Evolutionary conservation across 1,140 invertebrate genomes (phyloP).

Genomic region (Acromyrmex echinatior): DNA sequence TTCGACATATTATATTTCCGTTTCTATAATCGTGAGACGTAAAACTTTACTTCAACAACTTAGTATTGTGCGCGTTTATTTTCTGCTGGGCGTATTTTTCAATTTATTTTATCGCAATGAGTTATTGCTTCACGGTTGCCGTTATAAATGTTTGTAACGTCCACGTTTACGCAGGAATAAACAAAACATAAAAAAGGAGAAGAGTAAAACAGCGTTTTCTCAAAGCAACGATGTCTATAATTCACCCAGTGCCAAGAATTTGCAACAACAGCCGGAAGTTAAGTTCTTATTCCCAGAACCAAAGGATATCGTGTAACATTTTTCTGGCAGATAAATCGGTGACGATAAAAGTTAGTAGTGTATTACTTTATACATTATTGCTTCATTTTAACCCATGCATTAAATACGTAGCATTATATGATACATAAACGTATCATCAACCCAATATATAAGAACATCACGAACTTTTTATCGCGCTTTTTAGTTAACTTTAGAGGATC

Average conservation of each 20-base stretch:
- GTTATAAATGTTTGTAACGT: conserved; percentile 20
- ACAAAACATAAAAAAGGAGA: conserved; percentile 25
- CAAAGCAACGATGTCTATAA: not conserved
- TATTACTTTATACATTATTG: conserved; percentile 2
- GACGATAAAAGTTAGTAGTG: conserved; percentile 19
- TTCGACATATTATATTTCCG: conserved; percentile 23
- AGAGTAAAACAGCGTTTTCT: not conserved
- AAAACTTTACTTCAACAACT: not conserved
- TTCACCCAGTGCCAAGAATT: not conserved
- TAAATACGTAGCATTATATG: not conserved
- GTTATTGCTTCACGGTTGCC: conserved; percentile 4
- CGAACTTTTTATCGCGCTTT: not conserved
- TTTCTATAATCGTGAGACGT: conserved; percentile 6
- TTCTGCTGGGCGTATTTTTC: conserved; percentile 16
- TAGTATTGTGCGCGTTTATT: conserved; percentile 17
- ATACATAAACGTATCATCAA: not conserved
- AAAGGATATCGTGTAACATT: conserved; percentile 5
- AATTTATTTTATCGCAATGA: conserved; percentile 48
- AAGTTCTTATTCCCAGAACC: not conserved
- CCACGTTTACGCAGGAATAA: conserved; percentile 62
- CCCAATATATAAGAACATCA: not conserved
- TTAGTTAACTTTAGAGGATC: not conserved
- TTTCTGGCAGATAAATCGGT: conserved; percentile 37
- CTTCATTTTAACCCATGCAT: not conserved
- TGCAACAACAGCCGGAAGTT: conserved; percentile 53